Evolutionary conservation across 2,888 invertebrate genomes (phyloP).

Genomic region (Cryptocheilus praepositus): DNA sequence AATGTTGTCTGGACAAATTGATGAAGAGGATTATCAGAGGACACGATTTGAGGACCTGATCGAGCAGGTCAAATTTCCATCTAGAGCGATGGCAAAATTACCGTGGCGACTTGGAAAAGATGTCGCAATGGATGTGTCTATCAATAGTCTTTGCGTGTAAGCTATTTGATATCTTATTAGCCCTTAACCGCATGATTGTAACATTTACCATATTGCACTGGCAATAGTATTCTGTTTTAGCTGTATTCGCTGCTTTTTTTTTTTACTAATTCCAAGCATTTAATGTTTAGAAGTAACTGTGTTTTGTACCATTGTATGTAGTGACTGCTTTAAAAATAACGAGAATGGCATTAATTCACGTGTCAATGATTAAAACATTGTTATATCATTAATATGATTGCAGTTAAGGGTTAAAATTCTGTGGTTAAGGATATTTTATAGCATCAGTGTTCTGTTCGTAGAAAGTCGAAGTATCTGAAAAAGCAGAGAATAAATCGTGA

Average conservation of each 20-base stretch:
- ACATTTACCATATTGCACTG: neutral
- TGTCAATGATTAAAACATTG: too few relatives aligned
- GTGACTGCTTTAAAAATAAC: too few relatives aligned
- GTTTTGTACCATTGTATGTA: too few relatives aligned
- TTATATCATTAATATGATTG: too few relatives aligned
- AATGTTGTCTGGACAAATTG: slow-evolving; percentile 43
- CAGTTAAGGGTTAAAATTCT: neutral
- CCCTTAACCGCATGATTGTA: neutral
- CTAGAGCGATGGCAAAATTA: slow-evolving; percentile 47
- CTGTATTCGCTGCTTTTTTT: too few relatives aligned
- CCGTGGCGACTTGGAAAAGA: slow-evolving; percentile 39
- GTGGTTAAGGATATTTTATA: neutral
- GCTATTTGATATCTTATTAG: slow-evolving; percentile 11
- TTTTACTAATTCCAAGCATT: too few relatives aligned
- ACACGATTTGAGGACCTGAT: slow-evolving; percentile 44
- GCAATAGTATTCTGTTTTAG: too few relatives aligned
- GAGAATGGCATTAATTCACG: too few relatives aligned
- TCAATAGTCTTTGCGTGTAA: slow-evolving; percentile 44
- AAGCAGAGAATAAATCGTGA: slow-evolving; percentile 37
- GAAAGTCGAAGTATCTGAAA: slow-evolving; percentile 44
- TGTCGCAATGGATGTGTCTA: slow-evolving; percentile 34
- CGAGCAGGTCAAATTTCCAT: slow-evolving; percentile 47
- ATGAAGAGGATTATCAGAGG: slow-evolving; percentile 37
- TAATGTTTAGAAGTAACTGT: too few relatives aligned
- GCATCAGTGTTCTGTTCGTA: slow-evolving; percentile 23